A percentile compares a stretch with the other conserved stretches of the same genome.
These are phyloP conservation scores for Toxotes chatareus DNA, from an alignment of 2,113 vertebrate species.

Conservation along the genomic window DNA sequence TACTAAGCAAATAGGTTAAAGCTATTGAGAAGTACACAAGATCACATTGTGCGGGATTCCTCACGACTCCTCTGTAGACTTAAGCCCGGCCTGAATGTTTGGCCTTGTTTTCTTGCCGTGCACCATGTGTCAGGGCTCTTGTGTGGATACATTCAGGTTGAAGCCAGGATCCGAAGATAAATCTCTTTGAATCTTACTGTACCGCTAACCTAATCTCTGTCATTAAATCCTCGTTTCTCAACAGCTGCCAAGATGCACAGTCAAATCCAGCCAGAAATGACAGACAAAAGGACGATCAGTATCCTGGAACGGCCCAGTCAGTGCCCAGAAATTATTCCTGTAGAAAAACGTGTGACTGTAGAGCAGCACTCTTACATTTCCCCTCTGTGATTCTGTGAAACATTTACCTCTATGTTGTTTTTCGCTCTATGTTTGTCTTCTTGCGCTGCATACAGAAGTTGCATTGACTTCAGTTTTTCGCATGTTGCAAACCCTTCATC, in stretches of 20 bases:
- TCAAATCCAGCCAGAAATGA: constrained; percentile 32
- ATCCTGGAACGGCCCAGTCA: constrained; percentile 24
- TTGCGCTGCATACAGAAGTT: background rate
- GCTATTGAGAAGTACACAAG: constrained; percentile 63
- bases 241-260: constrained; percentile 23
- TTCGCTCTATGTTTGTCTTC: background rate
- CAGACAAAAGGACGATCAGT: constrained; percentile 30
- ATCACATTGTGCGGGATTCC: constrained; percentile 43
- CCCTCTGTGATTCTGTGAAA: background rate
- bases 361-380: background rate
- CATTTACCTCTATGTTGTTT: background rate
- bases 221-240: constrained; percentile 44
- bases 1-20: constrained; percentile 76
- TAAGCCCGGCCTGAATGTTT: constrained; percentile 33
- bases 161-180: constrained; percentile 41
- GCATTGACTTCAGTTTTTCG: background rate
- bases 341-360: background rate
- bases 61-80: constrained; percentile 39
- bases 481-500: constrained; percentile 8
- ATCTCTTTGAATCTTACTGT: constrained; percentile 15
- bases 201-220: constrained; percentile 26
- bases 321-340: constrained; percentile 25
- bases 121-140: background rate
- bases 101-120: constrained; percentile 28
- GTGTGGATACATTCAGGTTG: constrained; percentile 26